Percentiles rank a stretch among this genome's conserved stretches.
phyloP scores from a whole-genome alignment of 2,113 vertebrate genomes.

The Periophthalmodon schlosseri region DNA sequence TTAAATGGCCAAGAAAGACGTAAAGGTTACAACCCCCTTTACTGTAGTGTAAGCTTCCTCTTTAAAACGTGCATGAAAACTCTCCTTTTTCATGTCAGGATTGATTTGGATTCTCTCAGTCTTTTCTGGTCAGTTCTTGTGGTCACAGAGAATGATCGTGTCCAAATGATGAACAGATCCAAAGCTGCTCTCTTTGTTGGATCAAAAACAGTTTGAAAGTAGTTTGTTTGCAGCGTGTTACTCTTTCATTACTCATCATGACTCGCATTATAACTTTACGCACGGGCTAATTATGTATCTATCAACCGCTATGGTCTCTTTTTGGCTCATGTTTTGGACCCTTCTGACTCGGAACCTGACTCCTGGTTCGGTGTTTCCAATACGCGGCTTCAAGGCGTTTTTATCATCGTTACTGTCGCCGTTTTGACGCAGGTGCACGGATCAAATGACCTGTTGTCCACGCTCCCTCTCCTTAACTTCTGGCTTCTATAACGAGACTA shows the following conservation, averaged over 20 bases:
- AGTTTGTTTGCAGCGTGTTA: too few species aligned
- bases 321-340: slow-evolving; percentile 13
- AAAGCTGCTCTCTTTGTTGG: too few species aligned
- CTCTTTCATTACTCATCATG: too few species aligned
- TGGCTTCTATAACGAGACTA: slow-evolving; percentile 47
- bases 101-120: background rate
- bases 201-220: too few species aligned
- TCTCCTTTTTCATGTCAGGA: too few species aligned
- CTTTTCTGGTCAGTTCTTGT: background rate
- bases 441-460: slow-evolving; percentile 35
- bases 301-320: background rate
- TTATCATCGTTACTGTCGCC: background rate
- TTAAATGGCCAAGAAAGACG: background rate
- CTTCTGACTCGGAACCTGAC: slow-evolving; percentile 4
- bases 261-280: background rate
- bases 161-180: too few species aligned
- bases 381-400: background rate
- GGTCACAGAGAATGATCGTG: too few species aligned
- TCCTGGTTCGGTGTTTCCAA: slow-evolving; percentile 24
- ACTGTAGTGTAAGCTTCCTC: background rate
- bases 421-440: slow-evolving; percentile 48
- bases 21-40: background rate
- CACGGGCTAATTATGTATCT: background rate
- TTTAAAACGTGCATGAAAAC: background rate
- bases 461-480: slow-evolving; percentile 48